These are phyloP conservation scores for Epinotia nisella DNA, from an alignment of 2,888 invertebrate genomes.

Conservation along the genomic window DNA sequence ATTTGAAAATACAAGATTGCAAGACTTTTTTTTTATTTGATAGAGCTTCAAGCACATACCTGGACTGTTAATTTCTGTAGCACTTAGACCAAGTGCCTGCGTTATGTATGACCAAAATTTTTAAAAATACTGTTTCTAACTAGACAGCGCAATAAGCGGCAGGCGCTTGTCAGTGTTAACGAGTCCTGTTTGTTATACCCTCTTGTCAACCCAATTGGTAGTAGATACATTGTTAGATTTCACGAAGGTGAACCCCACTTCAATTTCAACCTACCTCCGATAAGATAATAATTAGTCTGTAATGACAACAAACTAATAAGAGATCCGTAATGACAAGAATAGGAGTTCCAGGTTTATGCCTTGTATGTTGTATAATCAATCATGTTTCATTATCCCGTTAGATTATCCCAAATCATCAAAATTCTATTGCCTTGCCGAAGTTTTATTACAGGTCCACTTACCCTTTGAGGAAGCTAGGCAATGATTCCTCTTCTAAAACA, in stretches of 20 bases:
- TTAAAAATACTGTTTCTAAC: neutral
- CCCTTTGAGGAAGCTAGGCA: constrained; percentile 61
- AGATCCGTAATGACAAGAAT: too few species aligned
- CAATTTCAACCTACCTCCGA: too few species aligned
- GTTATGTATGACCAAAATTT: neutral
- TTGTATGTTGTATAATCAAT: neutral
- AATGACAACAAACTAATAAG: too few species aligned
- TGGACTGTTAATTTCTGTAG: too few species aligned
- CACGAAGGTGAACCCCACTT: too few species aligned
- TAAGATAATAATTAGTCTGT: too few species aligned
- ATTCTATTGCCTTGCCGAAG: neutral
- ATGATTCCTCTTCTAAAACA: constrained; percentile 60
- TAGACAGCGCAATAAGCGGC: neutral
- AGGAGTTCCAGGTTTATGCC: neutral
- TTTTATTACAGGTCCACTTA: constrained; percentile 49
- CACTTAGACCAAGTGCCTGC: neutral
- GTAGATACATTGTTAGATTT: too few species aligned
- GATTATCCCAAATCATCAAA: neutral
- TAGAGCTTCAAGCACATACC: too few species aligned
- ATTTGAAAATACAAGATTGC: too few species aligned
- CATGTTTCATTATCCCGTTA: neutral
- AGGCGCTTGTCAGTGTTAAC: neutral
- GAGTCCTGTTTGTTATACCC: too few species aligned
- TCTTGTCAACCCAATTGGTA: too few species aligned
- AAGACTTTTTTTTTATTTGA: too few species aligned